Conservation (phyloP, 2,888 invertebrate species). For the Hypomecis atomaria region DNA sequence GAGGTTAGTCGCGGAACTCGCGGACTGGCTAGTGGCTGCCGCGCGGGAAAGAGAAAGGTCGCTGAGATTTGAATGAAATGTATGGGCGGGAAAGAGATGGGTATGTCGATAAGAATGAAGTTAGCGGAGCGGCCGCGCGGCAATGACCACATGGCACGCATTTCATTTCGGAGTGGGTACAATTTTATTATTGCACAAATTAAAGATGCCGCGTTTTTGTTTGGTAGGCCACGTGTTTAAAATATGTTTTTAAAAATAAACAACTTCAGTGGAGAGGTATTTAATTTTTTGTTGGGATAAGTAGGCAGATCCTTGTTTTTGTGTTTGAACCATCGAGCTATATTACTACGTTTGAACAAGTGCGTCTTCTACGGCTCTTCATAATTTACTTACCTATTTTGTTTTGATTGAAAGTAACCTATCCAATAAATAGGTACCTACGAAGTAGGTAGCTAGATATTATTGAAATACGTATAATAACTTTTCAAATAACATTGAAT, state of each 20-base stretch:
- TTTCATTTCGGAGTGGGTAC: constrained; percentile 59
- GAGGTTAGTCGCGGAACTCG: constrained; percentile 59
- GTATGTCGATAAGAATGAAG: constrained; percentile 58
- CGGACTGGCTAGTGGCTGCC: no score
- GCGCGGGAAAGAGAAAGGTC: constrained; percentile 68
- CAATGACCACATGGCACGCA: constrained; percentile 81
- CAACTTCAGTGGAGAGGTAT: constrained; percentile 41
- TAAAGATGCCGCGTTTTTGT: constrained; percentile 77
- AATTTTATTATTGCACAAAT: constrained; percentile 72
- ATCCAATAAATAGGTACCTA: no score
- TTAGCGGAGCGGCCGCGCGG: constrained; percentile 66
- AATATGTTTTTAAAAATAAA: constrained; percentile 59
- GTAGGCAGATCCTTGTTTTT: constrained; percentile 40
- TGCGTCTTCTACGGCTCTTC: constrained; percentile 20
- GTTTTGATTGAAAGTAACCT: constrained; percentile 14
- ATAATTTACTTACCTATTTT: constrained; percentile 19
- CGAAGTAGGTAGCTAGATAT: no score
- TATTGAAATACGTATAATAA: no score
- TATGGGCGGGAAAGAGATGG: constrained; percentile 57
- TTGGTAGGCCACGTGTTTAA: constrained; percentile 68
- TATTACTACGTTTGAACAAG: no score
- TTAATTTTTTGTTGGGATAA: constrained; percentile 43
- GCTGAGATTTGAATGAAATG: constrained; percentile 54
- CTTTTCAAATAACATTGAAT: no score
- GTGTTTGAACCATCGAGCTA: no score